phyloP scores from a whole-genome alignment of 2,888 invertebrate species.

The Platycnemis pennipes region DNA sequence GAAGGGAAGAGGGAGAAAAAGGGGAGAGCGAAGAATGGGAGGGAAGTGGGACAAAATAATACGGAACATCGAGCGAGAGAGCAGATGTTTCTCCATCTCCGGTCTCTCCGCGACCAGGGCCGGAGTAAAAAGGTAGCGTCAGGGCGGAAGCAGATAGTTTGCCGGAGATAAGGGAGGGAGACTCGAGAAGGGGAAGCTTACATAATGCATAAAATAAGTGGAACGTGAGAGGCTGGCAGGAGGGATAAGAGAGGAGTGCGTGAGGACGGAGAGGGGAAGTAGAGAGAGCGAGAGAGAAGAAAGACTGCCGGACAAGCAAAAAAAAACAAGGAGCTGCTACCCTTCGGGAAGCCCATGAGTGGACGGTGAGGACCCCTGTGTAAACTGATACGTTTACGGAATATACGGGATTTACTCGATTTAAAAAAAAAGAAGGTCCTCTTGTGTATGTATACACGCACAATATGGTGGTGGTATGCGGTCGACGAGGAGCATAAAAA shows the following conservation, averaged over 20 bases:
- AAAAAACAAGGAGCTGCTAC: not conserved
- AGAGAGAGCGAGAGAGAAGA: not conserved
- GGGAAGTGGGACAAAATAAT: too few species aligned
- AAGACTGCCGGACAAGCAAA: not conserved
- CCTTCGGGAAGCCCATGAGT: not conserved
- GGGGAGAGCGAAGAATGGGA: not conserved
- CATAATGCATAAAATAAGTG: conserved; percentile 22
- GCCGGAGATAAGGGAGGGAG: not conserved
- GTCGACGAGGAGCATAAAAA: not conserved
- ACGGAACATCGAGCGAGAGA: not conserved
- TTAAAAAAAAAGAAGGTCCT: not conserved
- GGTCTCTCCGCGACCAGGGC: not conserved
- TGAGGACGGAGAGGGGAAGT: not conserved
- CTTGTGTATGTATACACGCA: not conserved
- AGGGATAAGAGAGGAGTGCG: not conserved
- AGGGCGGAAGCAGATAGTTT: conserved; percentile 1
- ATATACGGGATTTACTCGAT: not conserved
- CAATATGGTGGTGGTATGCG: not conserved
- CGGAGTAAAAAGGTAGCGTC: not conserved
- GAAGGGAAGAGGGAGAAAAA: not conserved
- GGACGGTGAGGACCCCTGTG: not conserved
- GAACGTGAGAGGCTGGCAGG: not conserved
- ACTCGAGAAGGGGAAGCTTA: not conserved
- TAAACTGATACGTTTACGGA: conserved; percentile 13
- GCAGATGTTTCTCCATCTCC: not conserved